Percentiles rank a stretch among this genome's conserved stretches.
phyloP scores from a whole-genome alignment of 2,888 invertebrate genomes.

The Itoplectis maculator region DNA sequence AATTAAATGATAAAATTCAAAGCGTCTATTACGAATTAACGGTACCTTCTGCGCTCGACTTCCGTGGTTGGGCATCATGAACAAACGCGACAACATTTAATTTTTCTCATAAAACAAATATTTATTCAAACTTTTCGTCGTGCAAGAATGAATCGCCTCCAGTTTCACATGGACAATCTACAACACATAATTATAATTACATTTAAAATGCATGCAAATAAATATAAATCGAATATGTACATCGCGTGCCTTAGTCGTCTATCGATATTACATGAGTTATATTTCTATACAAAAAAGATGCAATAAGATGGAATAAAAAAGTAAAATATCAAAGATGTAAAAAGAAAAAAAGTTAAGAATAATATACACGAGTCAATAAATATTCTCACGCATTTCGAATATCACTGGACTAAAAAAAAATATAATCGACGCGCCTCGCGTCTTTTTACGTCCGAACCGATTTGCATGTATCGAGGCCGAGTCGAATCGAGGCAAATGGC shows the following conservation, averaged over 20 bases:
- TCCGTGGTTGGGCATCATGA: too few species aligned
- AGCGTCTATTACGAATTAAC: too few species aligned
- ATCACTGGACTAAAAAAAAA: background rate
- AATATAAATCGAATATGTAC: background rate
- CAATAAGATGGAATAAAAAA: too few species aligned
- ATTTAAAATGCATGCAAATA: conserved; percentile 7
- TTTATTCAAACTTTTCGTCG: background rate
- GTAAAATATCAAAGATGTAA: too few species aligned
- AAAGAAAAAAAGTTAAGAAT: background rate
- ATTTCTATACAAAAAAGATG: too few species aligned
- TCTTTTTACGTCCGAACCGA: background rate
- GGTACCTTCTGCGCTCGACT: too few species aligned
- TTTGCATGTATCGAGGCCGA: background rate
- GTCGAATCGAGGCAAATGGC: background rate
- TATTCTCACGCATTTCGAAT: background rate
- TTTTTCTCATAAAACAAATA: background rate
- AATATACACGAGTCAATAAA: background rate
- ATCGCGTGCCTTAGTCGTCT: background rate
- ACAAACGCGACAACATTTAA: background rate
- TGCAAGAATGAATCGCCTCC: background rate
- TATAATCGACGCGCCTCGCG: background rate
- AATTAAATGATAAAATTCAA: too few species aligned
- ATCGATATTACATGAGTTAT: background rate
- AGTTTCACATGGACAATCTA: background rate
- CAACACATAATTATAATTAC: background rate